Base-by-base conservation (phyloP, 2,888 invertebrate genomes). In the Cistogaster globosa region DNA sequence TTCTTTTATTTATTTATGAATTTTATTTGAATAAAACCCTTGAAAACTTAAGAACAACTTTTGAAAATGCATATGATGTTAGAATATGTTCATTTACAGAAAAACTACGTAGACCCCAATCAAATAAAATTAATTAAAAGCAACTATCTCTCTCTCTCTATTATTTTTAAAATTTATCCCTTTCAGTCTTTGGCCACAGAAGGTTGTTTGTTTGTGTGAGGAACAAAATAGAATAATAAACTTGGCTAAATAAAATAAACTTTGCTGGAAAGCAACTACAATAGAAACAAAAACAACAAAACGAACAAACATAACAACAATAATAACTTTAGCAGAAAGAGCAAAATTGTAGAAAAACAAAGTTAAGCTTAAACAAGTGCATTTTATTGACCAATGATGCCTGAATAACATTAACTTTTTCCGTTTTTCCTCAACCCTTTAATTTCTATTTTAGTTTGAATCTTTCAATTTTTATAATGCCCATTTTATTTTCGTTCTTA, bases 321-420 rank as follows among this genome's bases (percentile, higher is more conserved):
- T 18, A 51, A 60, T 16, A 42, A 12, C 58, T 45, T 51, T 12
- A 53, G 22, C 53, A 20, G 65, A 65, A 55, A 53, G n/a, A 38
- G 45, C 32, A 72, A 77, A 77, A 74, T 82, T 85, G 36, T 51
- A 32, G 77, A 55, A 83, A 69, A 75, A 63, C 18, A 67, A 81
- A 62, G 80, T 71, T 83, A 78, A 69, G 83, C 76, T 75, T 63
- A 62, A 68, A 77, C 65, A 77, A 80, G 83, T 69, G 83, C 77
- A 80, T 77, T 86, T 69, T 51, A 84, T 86, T 83, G 83, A 74
- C 78, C 81, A 83, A 48, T 65, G 80, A 83, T 75, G 86, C 86
- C 58, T 79, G 77, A 69, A 77, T 55, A 65, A 45, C 67, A 58
- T 79, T 80, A 86, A 86, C 86, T 86, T 86, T 83, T 81, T 36